These are phyloP conservation scores for Beris morrisii DNA, from an alignment of 2,888 invertebrate species.

Conservation along the genomic window DNA sequence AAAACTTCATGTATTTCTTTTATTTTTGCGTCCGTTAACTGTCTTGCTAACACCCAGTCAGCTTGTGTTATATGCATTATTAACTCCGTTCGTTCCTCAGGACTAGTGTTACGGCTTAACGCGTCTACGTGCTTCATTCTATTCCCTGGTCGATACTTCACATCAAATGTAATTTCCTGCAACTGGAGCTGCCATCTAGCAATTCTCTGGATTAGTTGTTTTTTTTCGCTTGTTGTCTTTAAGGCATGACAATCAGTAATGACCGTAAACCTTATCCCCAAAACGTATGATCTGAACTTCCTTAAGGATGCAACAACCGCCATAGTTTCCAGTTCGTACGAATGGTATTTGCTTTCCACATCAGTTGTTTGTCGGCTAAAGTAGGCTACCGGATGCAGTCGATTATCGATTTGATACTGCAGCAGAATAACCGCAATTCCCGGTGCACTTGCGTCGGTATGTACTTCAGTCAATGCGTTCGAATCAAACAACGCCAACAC, in stretches of 20 bases:
- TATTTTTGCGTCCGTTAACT: slow-evolving; percentile 3
- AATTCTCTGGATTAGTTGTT: slow-evolving; percentile 44
- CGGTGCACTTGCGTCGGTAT: slow-evolving; percentile 44
- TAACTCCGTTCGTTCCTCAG: background rate
- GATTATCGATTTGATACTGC: slow-evolving; percentile 38
- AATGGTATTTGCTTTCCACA: slow-evolving; percentile 44
- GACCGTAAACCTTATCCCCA: background rate
- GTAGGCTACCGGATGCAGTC: slow-evolving; percentile 38
- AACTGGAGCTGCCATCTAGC: slow-evolving; percentile 42
- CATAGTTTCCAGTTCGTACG: slow-evolving; percentile 48
- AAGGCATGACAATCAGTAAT: slow-evolving; percentile 7
- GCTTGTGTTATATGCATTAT: slow-evolving; percentile 1
- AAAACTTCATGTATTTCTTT: background rate
- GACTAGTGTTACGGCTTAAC: background rate
- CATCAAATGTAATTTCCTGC: background rate
- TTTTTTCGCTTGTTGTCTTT: slow-evolving; percentile 13
- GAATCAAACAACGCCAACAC: slow-evolving; percentile 14
- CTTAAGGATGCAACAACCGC: slow-evolving; percentile 33
- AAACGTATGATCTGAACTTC: background rate
- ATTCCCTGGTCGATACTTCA: slow-evolving; percentile 11
- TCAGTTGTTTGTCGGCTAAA: slow-evolving; percentile 44
- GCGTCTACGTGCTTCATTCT: slow-evolving; percentile 11
- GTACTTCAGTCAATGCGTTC: slow-evolving; percentile 33
- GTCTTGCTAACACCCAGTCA: slow-evolving; percentile 14
- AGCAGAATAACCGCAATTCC: slow-evolving; percentile 45